Evolutionary conservation across 2,797 vertebrate species (phyloP), one percentile per base, ranked within the genome.

Genomic region (Melanotaenia nigrans): DNA sequence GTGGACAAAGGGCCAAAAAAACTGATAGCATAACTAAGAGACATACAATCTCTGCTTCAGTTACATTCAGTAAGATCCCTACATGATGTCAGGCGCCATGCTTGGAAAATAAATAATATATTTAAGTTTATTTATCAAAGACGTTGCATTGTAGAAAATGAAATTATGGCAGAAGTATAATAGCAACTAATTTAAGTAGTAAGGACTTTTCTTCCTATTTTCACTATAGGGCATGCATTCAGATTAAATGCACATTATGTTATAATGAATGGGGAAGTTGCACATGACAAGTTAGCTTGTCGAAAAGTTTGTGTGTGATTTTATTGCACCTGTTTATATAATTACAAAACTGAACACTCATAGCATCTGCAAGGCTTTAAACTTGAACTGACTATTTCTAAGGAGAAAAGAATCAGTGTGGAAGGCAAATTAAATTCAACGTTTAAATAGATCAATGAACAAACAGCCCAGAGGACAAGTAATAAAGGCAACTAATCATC

Each of bases 391-490:
- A 68, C 0, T 2, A 55, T 61, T 75, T 59, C 33, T 70, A 61
- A 65, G 70, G 30, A 64, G 32, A 13, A 63, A 63, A 53, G 53
- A 61, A 67, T 65, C 30, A 12, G 55, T 38, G 60, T 4, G 5
- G 8, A 35, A 24, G 22, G 36, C 24, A 66, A 77, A 73, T 72
- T 8, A 66, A 79, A 82, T 64, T 49, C 45, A 68, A 75, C 59
- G 74, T 62, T 79, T 79, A 78, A 68, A 79, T 36, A 59, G 68
- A 81, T 85, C 73, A 75, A 78, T 81, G 36, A 77, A 54, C 40
- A 45, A 82, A 81, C 22, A 81, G 69, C 60, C 71, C 54, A 18
- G 68, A 77, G 14, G 38, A 77, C 1, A 38, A 32, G 61, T 42
- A 56, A 83, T 69, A 77, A 87, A 81, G 60, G 53, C 18, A 38